Base-by-base conservation (phyloP, 2,113 vertebrate species). In the Colistium nudipinnis region DNA sequence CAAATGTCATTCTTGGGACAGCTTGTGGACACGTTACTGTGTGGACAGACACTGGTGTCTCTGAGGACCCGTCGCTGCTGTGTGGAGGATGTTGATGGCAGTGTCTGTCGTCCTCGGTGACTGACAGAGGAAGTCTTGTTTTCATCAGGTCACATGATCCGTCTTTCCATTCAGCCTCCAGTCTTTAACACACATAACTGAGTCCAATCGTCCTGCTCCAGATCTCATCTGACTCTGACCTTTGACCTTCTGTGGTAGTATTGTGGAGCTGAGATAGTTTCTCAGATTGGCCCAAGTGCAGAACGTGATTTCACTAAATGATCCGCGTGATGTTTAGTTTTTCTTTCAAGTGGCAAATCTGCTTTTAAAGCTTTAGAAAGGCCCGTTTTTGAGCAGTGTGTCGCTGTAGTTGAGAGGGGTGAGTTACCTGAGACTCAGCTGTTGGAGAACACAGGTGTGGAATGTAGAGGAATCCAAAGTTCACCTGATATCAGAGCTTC, bases 141-240 rank as follows among this genome's bases (percentile, higher is more conserved):
- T 24, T 36, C 27, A 44, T 39, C n/a, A 43, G 67, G 53, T 83
- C 76, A 83, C 56, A 7, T 83, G 81, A 80, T 56, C 56, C n/a
- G 0, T 16, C 41, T 16, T 52, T 44, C 47, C 56, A 17, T 12
- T 59, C 33, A 28, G 17, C 17, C 27, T 33, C 13, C 4, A 16
- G 19, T 16, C 12, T 30, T 10, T 39, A 9, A 48, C 55, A 31
- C 13, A 57, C 31, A 20, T 20, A 1, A 13, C 9, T 25, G 7
- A 10, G 30, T 66, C 35, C 6, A 17, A n/a, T 19, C 2, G 8
- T 30, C 2, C 48, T 41, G 62, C 12, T 28, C 0, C 4, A 20
- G 47, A n/a, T 64, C 24, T 28, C 27, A 27, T 12, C n/a, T 19
- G 5, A 35, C 14, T 20, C n/a, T 39, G 55, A 49, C 65, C 43